These are phyloP conservation scores for Bhutanitis thaidina DNA, from an alignment of 2,888 invertebrate species.

Conservation along the genomic window DNA sequence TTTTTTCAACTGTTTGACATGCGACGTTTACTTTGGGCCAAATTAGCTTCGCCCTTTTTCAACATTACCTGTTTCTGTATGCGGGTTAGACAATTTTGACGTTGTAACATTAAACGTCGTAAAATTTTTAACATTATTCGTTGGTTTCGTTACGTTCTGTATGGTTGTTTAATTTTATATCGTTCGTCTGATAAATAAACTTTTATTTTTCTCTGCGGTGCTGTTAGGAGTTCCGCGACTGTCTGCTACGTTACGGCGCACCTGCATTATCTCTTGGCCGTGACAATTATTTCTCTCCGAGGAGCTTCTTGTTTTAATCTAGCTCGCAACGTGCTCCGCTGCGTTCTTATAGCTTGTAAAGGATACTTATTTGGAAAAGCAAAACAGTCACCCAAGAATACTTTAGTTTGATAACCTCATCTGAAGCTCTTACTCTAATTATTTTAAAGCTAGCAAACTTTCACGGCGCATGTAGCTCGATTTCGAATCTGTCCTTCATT, in stretches of 20 bases:
- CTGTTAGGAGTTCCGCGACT: conserved; percentile 14
- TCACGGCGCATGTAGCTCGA: too few relatives aligned
- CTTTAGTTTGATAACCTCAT: too few relatives aligned
- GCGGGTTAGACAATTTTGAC: conserved; percentile 49
- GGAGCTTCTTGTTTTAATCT: conserved; percentile 1
- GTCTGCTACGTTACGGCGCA: neutral
- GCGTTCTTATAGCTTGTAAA: neutral
- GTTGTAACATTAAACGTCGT: conserved; percentile 44
- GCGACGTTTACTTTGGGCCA: conserved; percentile 23
- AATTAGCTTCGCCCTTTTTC: conserved; percentile 34
- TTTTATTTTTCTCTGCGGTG: conserved; percentile 32
- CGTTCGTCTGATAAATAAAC: conserved; percentile 27
- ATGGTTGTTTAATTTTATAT: conserved; percentile 22
- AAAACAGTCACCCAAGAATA: too few relatives aligned
- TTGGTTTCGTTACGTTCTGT: conserved; percentile 29
- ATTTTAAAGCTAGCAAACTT: too few relatives aligned
- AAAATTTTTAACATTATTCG: conserved; percentile 59
- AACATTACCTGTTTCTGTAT: conserved; percentile 44
- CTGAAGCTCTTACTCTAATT: too few relatives aligned
- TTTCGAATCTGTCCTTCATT: too few relatives aligned
- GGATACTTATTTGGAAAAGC: neutral
- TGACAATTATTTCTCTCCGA: conserved; percentile 9
- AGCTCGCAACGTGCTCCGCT: neutral
- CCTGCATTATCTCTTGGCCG: conserved; percentile 3
- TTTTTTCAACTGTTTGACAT: neutral